Percentiles rank a stretch among this genome's conserved stretches.
phyloP scores from a whole-genome alignment of 2,888 invertebrate genomes.

The Macroteleia sp. region DNA sequence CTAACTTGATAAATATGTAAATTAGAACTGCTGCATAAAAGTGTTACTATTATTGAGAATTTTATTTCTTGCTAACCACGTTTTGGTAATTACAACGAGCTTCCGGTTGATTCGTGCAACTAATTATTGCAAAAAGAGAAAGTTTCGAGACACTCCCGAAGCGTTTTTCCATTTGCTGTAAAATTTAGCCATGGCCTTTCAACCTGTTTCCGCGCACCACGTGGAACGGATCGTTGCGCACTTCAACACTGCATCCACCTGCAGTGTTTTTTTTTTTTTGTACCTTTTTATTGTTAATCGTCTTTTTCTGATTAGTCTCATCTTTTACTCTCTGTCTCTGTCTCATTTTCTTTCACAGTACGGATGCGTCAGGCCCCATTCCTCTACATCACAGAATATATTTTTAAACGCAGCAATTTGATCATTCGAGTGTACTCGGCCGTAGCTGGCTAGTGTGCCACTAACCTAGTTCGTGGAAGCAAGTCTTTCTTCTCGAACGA shows the following conservation, averaged over 20 bases:
- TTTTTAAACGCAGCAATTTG: slow-evolving; percentile 78
- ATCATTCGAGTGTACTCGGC: slow-evolving; percentile 76
- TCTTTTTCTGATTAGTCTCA: neutral
- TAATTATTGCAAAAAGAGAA: slow-evolving; percentile 47
- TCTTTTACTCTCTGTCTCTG: slow-evolving; percentile 8
- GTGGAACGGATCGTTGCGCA: slow-evolving; percentile 11
- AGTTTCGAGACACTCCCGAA: slow-evolving; percentile 42
- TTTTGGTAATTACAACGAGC: slow-evolving; percentile 16
- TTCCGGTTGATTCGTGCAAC: slow-evolving; percentile 28
- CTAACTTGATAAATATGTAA: no score
- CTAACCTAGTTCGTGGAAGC: slow-evolving; percentile 82
- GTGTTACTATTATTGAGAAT: no score
- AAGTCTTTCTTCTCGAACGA: slow-evolving; percentile 79
- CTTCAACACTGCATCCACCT: slow-evolving; percentile 33
- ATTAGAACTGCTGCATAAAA: no score
- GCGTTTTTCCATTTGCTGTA: slow-evolving; percentile 41
- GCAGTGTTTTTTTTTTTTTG: slow-evolving; percentile 13
- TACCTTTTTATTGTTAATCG: slow-evolving; percentile 11
- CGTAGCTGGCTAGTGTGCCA: slow-evolving; percentile 80
- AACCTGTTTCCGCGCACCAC: slow-evolving; percentile 56
- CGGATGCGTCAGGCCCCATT: slow-evolving; percentile 56
- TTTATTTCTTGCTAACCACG: no score
- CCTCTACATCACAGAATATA: slow-evolving; percentile 71
- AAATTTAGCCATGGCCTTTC: slow-evolving; percentile 53
- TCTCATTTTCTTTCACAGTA: slow-evolving; percentile 19